These are phyloP conservation scores for Apis cerana DNA, from an alignment of 1,140 invertebrate species.

Conservation along the genomic window DNA sequence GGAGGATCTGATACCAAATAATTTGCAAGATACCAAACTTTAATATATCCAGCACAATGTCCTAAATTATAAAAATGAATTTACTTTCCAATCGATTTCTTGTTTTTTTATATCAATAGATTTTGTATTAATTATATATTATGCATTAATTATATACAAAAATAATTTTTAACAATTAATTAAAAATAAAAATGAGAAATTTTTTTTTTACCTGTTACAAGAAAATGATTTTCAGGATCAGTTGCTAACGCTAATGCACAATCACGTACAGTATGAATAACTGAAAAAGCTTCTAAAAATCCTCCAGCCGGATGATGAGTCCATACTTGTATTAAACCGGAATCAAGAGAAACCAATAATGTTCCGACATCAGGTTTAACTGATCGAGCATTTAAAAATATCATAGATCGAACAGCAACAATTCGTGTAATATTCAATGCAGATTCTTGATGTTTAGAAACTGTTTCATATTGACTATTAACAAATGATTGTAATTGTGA, in stretches of 20 bases:
- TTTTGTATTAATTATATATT: neutral
- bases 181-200: neutral
- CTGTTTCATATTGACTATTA: neutral
- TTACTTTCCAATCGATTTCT: neutral
- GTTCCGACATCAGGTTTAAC: constrained; percentile 82
- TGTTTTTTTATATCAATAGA: constrained; percentile 2
- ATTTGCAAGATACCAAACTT: constrained; percentile 87
- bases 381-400: constrained; percentile 82
- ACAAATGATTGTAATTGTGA: neutral
- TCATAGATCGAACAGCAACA: constrained; percentile 81
- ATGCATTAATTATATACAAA: neutral
- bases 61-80: constrained; percentile 67
- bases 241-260: constrained; percentile 85
- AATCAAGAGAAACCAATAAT: constrained; percentile 85
- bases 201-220: constrained; percentile 83
- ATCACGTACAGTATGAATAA: constrained; percentile 85
- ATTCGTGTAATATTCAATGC: constrained; percentile 55
- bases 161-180: neutral
- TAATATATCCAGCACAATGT: constrained; percentile 86
- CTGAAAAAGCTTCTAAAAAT: constrained; percentile 84
- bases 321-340: constrained; percentile 87
- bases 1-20: constrained; percentile 75
- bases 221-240: constrained; percentile 84
- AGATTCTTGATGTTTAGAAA: constrained; percentile 54
- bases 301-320: constrained; percentile 87